Evolutionary conservation across 2,797 vertebrate species (phyloP), one percentile per base, ranked within the genome.

Genomic region (Pangasius mekongensis): DNA sequence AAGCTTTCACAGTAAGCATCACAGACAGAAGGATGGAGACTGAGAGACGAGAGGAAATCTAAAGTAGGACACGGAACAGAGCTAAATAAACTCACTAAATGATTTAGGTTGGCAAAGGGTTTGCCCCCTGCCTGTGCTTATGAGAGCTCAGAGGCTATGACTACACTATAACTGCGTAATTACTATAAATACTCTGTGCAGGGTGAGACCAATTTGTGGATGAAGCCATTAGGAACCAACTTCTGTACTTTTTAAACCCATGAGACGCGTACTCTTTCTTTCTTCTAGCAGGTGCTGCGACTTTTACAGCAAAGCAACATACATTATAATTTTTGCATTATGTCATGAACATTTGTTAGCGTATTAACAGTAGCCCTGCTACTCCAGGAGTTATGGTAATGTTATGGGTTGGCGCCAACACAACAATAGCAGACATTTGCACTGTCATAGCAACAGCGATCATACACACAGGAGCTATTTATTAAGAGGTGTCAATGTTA

Each of bases 171-270:
- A 82, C 39, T 10, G 60, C 33, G 13, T 78, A 67, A 84, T 88
- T 77, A 88, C 60, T 66, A 66, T 87, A 84, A 84, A 87, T 62
- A 27, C 43, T 5, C 58, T 52, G 56, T 64, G 30, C 13, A 86
- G 54, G 22, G 16, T 60, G 67, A 49, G 66, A 73, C 10, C 76
- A 33, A 58, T 80, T 58, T 56, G 52, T 24, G 36, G 56, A 39
- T 60, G n/a, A 56, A 58, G 52, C 54, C 54, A 58, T 47, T 76
- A 76, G 11, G 3, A 49, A 30, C 24, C 27, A 2, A 36, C 18
- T 24, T 80, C 54, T 58, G 39, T 27, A 74, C 39, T 47, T 74
- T 74, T 69, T 1, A 13, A 76, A 2, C 27, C 13, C 27, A 54
- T 39, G 33, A 27, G 22, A 39, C 0, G 33, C 13, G 8, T 22